Evolutionary conservation across 2,888 invertebrate species (phyloP).

Genomic region (Pediacus dermestoides): DNA sequence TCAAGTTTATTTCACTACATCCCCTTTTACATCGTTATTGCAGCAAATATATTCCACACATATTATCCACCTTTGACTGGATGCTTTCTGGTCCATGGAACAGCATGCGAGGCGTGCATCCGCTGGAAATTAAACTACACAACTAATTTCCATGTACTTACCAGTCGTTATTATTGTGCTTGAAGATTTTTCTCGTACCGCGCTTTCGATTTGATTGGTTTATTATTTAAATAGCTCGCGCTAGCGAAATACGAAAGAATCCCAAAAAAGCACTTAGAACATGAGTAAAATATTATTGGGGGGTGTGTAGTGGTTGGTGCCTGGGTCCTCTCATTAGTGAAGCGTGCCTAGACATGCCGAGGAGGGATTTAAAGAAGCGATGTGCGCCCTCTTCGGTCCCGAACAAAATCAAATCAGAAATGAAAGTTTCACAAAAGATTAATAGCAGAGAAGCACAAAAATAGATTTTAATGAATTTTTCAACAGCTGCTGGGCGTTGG

Average conservation of each 20-base stretch:
- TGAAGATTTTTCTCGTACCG: no score
- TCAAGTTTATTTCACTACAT: constrained; percentile 30
- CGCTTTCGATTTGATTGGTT: no score
- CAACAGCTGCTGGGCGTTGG: no score
- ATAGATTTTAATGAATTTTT: constrained; percentile 42
- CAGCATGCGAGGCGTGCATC: no score
- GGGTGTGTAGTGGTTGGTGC: constrained; percentile 5
- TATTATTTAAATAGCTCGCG: no score
- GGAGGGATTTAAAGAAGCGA: constrained; percentile 38
- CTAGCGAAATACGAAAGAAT: no score
- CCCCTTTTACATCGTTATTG: constrained; percentile 9
- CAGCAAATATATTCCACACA: background rate
- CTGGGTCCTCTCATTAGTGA: constrained; percentile 33
- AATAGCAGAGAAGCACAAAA: constrained; percentile 36
- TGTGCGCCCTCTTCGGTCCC: constrained; percentile 25
- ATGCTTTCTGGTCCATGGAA: no score
- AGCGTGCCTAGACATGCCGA: constrained; percentile 44
- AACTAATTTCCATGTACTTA: no score
- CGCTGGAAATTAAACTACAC: no score
- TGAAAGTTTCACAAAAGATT: constrained; percentile 39
- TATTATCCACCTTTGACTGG: background rate
- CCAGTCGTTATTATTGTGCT: no score
- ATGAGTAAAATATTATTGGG: no score
- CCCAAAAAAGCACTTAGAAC: constrained; percentile 25
- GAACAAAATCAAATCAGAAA: constrained; percentile 37